Percentiles rank a stretch among this genome's conserved stretches.
These are phyloP conservation scores for Pteronotus mesoamericanus DNA, from an alignment of 2,797 vertebrate species.

Conservation along the genomic window DNA sequence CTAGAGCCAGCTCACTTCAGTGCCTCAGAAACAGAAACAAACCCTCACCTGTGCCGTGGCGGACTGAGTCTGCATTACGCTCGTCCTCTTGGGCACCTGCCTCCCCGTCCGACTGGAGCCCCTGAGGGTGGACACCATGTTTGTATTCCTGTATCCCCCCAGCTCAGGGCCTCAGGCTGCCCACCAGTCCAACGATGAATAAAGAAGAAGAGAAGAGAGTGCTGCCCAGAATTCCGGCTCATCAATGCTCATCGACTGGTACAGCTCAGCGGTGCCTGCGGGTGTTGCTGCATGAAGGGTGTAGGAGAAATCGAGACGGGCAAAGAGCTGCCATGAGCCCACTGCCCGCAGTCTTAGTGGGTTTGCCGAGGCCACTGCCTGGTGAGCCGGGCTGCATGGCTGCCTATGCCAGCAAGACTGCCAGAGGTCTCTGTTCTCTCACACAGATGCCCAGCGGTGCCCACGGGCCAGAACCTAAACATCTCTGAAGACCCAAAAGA, in stretches of 20 bases:
- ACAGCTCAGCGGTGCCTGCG: not conserved
- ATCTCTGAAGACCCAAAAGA: not conserved
- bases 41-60: not conserved
- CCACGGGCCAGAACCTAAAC: accelerated
- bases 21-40: not conserved
- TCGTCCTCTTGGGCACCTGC: not conserved
- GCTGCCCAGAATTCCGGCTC: not conserved
- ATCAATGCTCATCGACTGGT: accelerated
- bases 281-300: not conserved
- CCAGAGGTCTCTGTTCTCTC: not conserved
- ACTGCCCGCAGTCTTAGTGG: accelerated
- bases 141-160: not conserved
- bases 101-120: not conserved
- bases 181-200: not conserved
- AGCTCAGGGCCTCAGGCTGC: not conserved
- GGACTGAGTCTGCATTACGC: not conserved
- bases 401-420: not conserved
- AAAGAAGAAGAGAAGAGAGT: not conserved
- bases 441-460: accelerated
- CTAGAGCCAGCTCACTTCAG: not conserved
- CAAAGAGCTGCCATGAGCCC: not conserved
- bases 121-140: not conserved
- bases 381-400: not conserved
- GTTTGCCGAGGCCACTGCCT: accelerated
- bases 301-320: not conserved